A percentile compares a stretch with the other conserved stretches of the same genome.
These are phyloP conservation scores for Hemichromis elongatus DNA, from an alignment of 2,113 vertebrate genomes.

Conservation along the genomic window DNA sequence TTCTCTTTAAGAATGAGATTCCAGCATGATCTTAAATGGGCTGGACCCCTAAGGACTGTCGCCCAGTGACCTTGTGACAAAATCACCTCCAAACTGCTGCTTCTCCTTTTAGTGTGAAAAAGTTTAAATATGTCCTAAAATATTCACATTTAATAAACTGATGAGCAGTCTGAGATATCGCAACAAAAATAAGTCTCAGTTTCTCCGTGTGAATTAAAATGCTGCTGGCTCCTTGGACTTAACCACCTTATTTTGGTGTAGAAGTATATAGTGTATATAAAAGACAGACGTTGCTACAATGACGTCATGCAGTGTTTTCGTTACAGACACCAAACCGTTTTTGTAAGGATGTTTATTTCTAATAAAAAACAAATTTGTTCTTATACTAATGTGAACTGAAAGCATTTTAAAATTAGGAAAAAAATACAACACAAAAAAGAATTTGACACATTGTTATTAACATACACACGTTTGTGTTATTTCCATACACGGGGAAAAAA, in stretches of 20 bases:
- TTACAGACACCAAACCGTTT: not conserved
- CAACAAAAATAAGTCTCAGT: not conserved
- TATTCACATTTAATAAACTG: not conserved
- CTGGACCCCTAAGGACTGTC: not conserved
- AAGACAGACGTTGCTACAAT: not conserved
- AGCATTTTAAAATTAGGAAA: not conserved
- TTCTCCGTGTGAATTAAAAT: rapidly evolving
- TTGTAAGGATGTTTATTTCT: not conserved
- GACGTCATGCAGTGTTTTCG: rapidly evolving
- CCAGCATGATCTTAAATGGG: not conserved
- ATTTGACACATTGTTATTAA: not conserved
- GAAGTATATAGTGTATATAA: not conserved
- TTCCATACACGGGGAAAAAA: not conserved
- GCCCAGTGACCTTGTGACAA: not conserved
- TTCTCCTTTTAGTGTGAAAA: rapidly evolving
- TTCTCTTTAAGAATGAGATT: not conserved
- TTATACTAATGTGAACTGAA: not conserved
- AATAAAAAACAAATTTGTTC: not conserved
- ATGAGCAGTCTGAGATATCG: not conserved
- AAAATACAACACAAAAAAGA: not conserved
- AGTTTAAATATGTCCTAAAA: not conserved
- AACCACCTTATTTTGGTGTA: rapidly evolving
- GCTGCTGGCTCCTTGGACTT: not conserved
- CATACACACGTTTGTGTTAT: not conserved
- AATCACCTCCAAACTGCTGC: not conserved